Evolutionary conservation across 2,113 vertebrate genomes (phyloP).

Genomic region (Mus pahari): DNA sequence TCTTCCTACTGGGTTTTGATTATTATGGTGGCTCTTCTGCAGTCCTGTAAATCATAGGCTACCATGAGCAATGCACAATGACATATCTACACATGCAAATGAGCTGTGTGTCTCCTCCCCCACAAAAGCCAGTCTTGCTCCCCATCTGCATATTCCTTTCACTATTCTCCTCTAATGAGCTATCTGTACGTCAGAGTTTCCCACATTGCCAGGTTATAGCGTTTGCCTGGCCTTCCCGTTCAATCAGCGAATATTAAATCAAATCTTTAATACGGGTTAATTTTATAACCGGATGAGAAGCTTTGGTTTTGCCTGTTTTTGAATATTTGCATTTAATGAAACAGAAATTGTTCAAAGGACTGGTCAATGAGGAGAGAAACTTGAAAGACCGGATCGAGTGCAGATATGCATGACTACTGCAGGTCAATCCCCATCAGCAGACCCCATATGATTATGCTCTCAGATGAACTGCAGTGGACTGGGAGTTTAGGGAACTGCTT

Average conservation of each 20-base stretch:
- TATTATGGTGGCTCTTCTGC: not conserved
- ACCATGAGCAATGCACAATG: not conserved
- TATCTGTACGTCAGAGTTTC: not conserved
- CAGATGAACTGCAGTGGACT: not conserved
- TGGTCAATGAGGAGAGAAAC: not conserved
- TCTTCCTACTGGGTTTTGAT: not conserved
- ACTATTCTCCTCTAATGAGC: not conserved
- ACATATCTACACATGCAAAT: not conserved
- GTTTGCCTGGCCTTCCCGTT: not conserved
- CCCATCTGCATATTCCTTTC: conserved; percentile 1
- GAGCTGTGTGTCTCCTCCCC: not conserved
- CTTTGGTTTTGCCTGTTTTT: not conserved
- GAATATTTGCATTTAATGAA: conserved; percentile 3
- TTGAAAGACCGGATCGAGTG: not conserved
- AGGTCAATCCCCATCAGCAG: not conserved
- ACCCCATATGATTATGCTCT: not conserved
- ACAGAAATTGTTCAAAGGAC: not conserved
- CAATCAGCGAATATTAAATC: not conserved
- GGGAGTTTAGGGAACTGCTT: not conserved
- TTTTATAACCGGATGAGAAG: conserved; percentile 11
- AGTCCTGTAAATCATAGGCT: not conserved
- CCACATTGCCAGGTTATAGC: not conserved
- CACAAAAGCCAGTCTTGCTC: not conserved
- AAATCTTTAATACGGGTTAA: not conserved
- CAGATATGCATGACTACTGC: not conserved